Base-by-base conservation (phyloP, 2,797 vertebrate species). In the Sparus aurata region DNA sequence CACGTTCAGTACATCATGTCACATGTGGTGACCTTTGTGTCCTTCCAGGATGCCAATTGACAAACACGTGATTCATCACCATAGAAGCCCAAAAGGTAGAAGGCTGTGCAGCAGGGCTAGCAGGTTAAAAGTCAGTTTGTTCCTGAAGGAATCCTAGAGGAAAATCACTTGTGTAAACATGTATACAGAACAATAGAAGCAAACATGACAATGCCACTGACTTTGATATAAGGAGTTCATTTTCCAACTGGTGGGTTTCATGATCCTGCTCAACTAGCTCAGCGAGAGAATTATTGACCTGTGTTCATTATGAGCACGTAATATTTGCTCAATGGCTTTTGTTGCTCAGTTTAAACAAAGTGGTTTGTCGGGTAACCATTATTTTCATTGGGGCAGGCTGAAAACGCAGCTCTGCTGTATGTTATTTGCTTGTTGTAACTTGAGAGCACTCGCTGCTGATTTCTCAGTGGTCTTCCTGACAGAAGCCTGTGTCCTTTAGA, bases 261-360 rank as follows among this genome's bases (percentile, higher is more conserved):
- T 41, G 57, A 86, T 84, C 87, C 78, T 75, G 83, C 73, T 80
- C 3, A 64, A 77, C 84, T 12, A 69, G 85, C 59, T 87, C 54
- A 58, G n/a, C 49, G 30, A 47, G 10, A 63, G 9, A 16, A 6
- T 12, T 63, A 20, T 67, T 25, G 15, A 3, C 73, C 45, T 10
- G 38, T 38, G 10, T 8, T 59, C 22, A 58, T 20, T 0, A 78
- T 47, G 20, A 65, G 1, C 11, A 27, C 3, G n/a, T 50, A 23
- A 63, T 84, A 74, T 91, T 85, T 84, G 12, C 46, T 82, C 83
- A 73, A 11, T 58, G 57, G 45, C 49, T 57, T 84, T 78, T 82
- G 55, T 64, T 61, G 38, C 12, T 46, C 23, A 20, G 22, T 64
- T 79, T 69, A 64, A 77, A 78, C 65, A 75, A 77, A 38, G 17